Evolutionary conservation across 2,888 invertebrate species (phyloP).

Genomic region (Drosophila neonasuta): DNA sequence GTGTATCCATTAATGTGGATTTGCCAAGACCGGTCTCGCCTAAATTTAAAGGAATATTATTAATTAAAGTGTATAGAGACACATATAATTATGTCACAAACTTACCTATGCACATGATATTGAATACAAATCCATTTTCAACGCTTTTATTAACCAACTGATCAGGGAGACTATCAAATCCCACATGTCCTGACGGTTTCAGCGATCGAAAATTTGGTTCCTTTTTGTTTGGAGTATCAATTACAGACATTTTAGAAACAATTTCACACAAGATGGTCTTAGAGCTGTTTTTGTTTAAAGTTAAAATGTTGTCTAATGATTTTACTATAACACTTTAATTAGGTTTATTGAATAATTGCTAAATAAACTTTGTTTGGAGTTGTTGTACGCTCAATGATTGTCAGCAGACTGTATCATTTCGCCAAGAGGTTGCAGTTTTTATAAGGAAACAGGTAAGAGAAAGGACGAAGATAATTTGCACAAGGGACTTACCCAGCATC

Average conservation of each 20-base stretch:
- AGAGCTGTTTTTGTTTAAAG: no score
- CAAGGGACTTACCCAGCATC: neutral
- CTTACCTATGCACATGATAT: constrained; percentile 98
- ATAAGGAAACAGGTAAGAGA: neutral
- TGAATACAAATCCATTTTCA: constrained; percentile 98
- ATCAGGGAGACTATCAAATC: constrained; percentile 99
- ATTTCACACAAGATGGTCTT: constrained; percentile 28
- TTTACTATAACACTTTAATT: no score
- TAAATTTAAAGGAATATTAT: constrained; percentile 76
- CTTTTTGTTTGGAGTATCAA: constrained; percentile 70
- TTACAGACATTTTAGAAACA: constrained; percentile 66
- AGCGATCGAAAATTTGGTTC: constrained; percentile 86
- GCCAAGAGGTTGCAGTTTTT: neutral
- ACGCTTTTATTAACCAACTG: constrained; percentile 99
- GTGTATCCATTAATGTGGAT: constrained; percentile 98
- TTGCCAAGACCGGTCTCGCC: constrained; percentile 99
- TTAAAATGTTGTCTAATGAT: no score
- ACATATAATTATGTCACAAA: constrained; percentile 37
- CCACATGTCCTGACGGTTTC: constrained; percentile 97
- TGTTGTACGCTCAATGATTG: neutral
- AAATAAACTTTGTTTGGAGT: neutral
- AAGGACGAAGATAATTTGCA: neutral
- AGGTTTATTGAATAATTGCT: no score
- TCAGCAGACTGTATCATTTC: neutral
- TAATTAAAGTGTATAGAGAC: constrained; percentile 1